Base-by-base conservation (phyloP, 2,888 invertebrate species). In the Biston betularia region DNA sequence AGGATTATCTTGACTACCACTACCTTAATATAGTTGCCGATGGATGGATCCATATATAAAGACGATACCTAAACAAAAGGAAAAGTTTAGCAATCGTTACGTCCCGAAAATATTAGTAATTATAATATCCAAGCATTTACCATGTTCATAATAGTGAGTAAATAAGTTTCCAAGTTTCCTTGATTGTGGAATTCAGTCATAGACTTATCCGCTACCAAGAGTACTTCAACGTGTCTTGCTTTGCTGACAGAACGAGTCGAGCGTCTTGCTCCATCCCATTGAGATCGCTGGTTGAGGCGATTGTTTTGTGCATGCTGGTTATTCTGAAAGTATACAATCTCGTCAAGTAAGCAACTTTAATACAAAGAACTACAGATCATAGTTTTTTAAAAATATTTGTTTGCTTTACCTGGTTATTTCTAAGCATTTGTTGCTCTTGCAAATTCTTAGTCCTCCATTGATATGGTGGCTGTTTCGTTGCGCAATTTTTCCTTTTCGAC, bases 141-240 rank as follows among this genome's bases (percentile, higher is more conserved):
- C 97, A 98, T 98, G 86, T 98, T 98, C 97, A 98, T 98, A 74
- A 98, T 97, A 59, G 98, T 98, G 60, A 98, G 94, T 38, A 98
- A 95, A 89, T 98, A 98, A 8, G 96, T 97, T 85, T 97, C 96
- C 74, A 98, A 95, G 82, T 97, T 97, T 82, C 97, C 96, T 78
- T 96, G 96, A 79, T 96, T 95, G 89, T 98, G 98, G 86, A 97
- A 98, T 60, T 97, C 96, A 75, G 97, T 96, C 98, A 98, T 98
- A 74, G 96, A 96, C 63, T 95, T 95, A 92, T 98, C 98, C 45
- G 98, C 98, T 59, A 98, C 98, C 60, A 98, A 95, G 63, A 98
- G 92, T 0, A 97, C 96, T 89, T 98, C 98, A 46, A 98, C 98
- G 88, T 96, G 97, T 62, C 96, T 95, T 35, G 96, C 95, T 78